These are phyloP conservation scores for Xiphophorus maculatus DNA, from an alignment of 2,113 vertebrate species.

Conservation along the genomic window DNA sequence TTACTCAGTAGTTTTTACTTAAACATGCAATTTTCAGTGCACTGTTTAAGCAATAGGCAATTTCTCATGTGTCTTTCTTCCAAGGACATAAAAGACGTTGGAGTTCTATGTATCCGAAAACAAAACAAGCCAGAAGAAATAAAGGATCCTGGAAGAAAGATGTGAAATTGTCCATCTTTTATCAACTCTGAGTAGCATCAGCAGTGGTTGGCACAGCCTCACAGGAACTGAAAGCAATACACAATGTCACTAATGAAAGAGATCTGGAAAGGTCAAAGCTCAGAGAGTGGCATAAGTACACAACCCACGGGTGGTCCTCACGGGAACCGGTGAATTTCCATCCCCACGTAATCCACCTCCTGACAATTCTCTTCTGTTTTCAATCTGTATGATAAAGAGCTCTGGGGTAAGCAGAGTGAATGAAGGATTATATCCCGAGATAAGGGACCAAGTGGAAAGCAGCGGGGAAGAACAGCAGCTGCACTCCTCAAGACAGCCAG, in stretches of 20 bases:
- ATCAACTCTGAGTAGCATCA: conserved; percentile 62
- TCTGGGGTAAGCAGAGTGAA: conserved; percentile 48
- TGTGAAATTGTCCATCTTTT: conserved; percentile 49
- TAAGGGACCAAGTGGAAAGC: conserved; percentile 61
- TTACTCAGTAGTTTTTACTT: background rate
- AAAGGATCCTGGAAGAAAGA: conserved; percentile 35
- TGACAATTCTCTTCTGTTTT: conserved; percentile 47
- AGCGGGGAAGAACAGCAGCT: conserved; percentile 45
- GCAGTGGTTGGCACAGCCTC: conserved; percentile 52
- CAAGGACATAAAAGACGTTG: too few relatives aligned
- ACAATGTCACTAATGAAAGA: conserved; percentile 60
- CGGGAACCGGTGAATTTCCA: conserved; percentile 21
- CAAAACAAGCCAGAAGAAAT: conserved; percentile 50
- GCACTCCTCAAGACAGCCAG: conserved; percentile 62
- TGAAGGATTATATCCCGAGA: conserved; percentile 57
- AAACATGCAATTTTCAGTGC: too few relatives aligned
- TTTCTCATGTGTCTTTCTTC: too few relatives aligned
- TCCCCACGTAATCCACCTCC: conserved; percentile 30
- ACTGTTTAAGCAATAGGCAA: too few relatives aligned
- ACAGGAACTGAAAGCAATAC: conserved; percentile 28
- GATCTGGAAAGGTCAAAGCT: conserved; percentile 64
- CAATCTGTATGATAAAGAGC: conserved; percentile 68
- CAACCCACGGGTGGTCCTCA: conserved; percentile 17
- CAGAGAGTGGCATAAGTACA: conserved; percentile 27
- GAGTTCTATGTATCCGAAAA: conserved; percentile 27